Conservation (phyloP, 2,113 vertebrate genomes). For the Petrocephalus zakoni region DNA sequence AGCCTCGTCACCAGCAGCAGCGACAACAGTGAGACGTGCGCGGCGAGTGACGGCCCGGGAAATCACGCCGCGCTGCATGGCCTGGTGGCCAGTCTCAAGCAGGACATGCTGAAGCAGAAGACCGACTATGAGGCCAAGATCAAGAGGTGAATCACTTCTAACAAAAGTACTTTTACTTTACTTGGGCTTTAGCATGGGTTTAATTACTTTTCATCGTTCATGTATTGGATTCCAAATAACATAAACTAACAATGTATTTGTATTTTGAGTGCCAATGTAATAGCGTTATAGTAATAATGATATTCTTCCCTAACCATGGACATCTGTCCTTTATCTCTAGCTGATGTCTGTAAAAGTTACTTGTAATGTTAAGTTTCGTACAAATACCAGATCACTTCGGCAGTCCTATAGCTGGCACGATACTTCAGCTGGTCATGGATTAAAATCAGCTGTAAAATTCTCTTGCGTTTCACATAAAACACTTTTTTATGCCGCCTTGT, state of each 20-base stretch:
- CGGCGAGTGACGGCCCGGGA: conserved; percentile 58
- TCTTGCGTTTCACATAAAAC: background rate
- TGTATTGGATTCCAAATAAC: background rate
- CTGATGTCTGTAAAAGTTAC: background rate
- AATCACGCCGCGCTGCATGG: conserved; percentile 90
- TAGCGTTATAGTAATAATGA: background rate
- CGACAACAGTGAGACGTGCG: conserved; percentile 75
- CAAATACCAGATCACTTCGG: background rate
- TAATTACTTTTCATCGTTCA: background rate
- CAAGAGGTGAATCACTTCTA: conserved; percentile 71
- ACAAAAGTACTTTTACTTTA: background rate
- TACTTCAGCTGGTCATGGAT: background rate
- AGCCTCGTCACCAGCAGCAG: conserved; percentile 82
- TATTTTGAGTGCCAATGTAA: background rate
- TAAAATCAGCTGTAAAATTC: background rate
- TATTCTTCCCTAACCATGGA: background rate
- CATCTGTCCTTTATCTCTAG: background rate
- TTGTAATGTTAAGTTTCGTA: background rate
- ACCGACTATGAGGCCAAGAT: conserved; percentile 86
- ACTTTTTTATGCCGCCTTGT: background rate
- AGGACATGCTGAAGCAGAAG: conserved; percentile 95
- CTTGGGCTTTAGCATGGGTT: background rate
- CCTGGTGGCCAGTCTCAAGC: conserved; percentile 88
- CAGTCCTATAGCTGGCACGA: background rate
- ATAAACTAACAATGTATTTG: background rate